A percentile compares a stretch with the other conserved stretches of the same genome.
Conservation (phyloP, 2,888 invertebrate genomes). For the Eretmocerus hayati region DNA sequence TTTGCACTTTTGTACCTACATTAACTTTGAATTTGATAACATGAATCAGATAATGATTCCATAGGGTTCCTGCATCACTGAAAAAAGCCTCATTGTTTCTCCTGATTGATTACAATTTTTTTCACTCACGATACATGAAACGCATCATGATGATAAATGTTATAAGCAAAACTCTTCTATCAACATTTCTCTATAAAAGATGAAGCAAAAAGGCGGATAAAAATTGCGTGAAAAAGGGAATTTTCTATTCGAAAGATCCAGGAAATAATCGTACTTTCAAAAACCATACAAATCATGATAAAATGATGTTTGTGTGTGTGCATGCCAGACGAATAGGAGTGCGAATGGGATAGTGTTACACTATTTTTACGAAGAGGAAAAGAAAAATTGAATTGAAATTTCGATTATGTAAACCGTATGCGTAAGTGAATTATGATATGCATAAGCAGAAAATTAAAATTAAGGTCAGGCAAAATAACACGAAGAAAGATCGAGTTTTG, state of each 20-base stretch:
- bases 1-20: conserved; percentile 22
- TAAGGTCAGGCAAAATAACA: conserved; percentile 18
- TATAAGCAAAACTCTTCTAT: conserved; percentile 14
- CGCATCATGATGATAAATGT: conserved; percentile 5
- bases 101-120: conserved; percentile 8
- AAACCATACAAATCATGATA: conserved; percentile 3
- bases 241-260: conserved; percentile 1
- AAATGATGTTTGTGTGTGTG: conserved; percentile 12
- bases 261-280: conserved; percentile 7
- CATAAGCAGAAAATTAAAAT: conserved; percentile 14
- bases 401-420: conserved; percentile 17
- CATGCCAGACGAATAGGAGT: conserved; percentile 5
- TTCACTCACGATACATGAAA: conserved; percentile 10
- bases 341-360: conserved; percentile 18
- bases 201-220: not conserved
- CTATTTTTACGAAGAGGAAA: conserved; percentile 19
- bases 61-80: conserved; percentile 3
- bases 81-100: conserved; percentile 6
- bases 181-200: conserved; percentile 4
- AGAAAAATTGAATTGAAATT: conserved; percentile 17
- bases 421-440: conserved; percentile 18
- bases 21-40: conserved; percentile 14
- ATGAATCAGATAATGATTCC: conserved; percentile 9
- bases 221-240: not conserved
- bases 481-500: too few species aligned